A percentile compares a stretch with the other conserved stretches of the same genome.
These are phyloP conservation scores for Nephrocerus scutellatus DNA, from an alignment of 2,888 invertebrate genomes.

Conservation along the genomic window DNA sequence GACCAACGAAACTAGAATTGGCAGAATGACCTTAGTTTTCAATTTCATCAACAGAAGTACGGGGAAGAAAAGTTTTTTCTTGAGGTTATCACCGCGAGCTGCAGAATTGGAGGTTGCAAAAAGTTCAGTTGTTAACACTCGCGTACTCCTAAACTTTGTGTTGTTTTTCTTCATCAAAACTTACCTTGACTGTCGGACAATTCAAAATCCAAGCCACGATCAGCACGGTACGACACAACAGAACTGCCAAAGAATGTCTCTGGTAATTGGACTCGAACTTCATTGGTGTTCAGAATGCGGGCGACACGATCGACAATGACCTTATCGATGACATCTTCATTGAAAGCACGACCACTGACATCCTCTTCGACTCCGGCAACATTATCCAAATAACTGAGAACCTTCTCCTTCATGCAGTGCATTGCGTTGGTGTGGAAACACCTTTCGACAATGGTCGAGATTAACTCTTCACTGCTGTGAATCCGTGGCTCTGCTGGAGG, in stretches of 20 bases:
- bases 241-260: slow-evolving; percentile 63
- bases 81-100: slow-evolving; percentile 73
- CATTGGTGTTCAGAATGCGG: slow-evolving; percentile 65
- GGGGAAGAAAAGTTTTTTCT: slow-evolving; percentile 77
- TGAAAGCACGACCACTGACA: slow-evolving; percentile 53
- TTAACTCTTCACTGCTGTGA: slow-evolving; percentile 60
- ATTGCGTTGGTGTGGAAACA: slow-evolving; percentile 64
- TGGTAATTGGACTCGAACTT: slow-evolving; percentile 66
- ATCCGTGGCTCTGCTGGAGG: slow-evolving; percentile 52
- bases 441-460: slow-evolving; percentile 64
- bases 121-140: not conserved
- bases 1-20: slow-evolving; percentile 69
- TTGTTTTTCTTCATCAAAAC: slow-evolving; percentile 11
- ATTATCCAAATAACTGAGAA: slow-evolving; percentile 68
- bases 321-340: slow-evolving; percentile 61
- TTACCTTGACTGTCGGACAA: slow-evolving; percentile 50
- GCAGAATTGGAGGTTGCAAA: slow-evolving; percentile 26
- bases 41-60: slow-evolving; percentile 71
- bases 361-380: slow-evolving; percentile 58
- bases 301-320: slow-evolving; percentile 67
- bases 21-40: slow-evolving; percentile 77
- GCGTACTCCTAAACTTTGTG: not conserved
- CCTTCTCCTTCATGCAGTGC: slow-evolving; percentile 70
- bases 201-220: slow-evolving; percentile 59
- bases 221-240: slow-evolving; percentile 60